A percentile compares a stretch with the other conserved stretches of the same genome.
Evolutionary conservation across 2,888 invertebrate species (phyloP).

Genomic region (Caenorhabditis sp.): DNA sequence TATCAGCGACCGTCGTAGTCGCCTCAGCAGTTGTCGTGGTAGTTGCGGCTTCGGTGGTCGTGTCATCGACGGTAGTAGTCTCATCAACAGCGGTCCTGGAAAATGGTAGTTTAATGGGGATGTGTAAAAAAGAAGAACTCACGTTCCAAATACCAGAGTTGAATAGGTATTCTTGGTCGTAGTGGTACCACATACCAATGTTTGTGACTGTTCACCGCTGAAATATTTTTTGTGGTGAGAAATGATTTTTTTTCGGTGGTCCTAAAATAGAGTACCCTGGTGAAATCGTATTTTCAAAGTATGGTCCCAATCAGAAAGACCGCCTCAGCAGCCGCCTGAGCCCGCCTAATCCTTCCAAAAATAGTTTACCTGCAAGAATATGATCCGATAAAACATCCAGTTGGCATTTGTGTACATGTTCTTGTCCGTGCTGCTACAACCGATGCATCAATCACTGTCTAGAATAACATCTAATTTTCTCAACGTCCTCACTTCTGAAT

Average conservation of each 20-base stretch:
- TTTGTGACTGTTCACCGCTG: constrained; percentile 21
- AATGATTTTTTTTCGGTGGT: no score
- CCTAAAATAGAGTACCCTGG: no score
- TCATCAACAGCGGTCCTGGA: constrained; percentile 23
- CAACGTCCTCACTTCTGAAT: no score
- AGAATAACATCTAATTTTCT: no score
- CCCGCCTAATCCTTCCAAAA: neutral
- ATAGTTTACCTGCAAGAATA: constrained; percentile 19
- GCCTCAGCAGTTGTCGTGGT: constrained; percentile 6
- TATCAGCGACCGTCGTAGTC: constrained; percentile 11
- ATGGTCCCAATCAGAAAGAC: no score
- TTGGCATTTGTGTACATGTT: constrained; percentile 6
- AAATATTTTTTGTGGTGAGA: constrained; percentile 6
- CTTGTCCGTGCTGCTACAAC: constrained; percentile 19
- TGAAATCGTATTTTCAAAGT: no score
- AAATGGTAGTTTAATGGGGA: no score
- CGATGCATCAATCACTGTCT: constrained; percentile 27
- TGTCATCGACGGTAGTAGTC: constrained; percentile 13
- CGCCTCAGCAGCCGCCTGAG: no score
- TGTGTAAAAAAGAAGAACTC: no score
- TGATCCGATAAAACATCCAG: constrained; percentile 6
- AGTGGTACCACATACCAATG: constrained; percentile 32
- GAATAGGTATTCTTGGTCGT: constrained; percentile 32
- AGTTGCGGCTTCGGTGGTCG: constrained; percentile 1
- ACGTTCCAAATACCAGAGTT: constrained; percentile 39